These are phyloP conservation scores for Amblyopsis rosae DNA, from an alignment of 2,113 vertebrate species.

Conservation along the genomic window DNA sequence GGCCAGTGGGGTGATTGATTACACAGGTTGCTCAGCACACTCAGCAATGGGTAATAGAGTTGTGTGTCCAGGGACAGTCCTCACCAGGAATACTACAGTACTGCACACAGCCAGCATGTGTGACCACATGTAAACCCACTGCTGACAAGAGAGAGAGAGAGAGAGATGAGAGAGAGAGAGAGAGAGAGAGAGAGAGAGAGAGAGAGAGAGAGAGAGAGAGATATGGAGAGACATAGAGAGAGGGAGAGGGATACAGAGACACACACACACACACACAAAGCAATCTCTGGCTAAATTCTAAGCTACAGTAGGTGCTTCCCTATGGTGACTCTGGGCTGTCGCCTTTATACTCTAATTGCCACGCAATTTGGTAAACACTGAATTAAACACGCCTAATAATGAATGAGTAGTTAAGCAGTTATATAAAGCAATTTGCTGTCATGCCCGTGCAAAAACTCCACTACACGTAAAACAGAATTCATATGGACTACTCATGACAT, in stretches of 20 bases:
- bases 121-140: neutral
- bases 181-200: neutral
- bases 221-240: neutral
- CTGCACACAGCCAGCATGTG: neutral
- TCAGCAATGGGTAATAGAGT: conserved; percentile 6
- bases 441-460: too few relatives aligned
- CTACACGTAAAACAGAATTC: too few relatives aligned
- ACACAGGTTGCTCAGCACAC: conserved; percentile 1
- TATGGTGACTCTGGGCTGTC: neutral
- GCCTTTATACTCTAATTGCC: neutral
- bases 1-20: conserved; percentile 7
- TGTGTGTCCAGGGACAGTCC: neutral
- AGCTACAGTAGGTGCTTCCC: neutral
- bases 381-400: too few relatives aligned
- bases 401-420: too few relatives aligned
- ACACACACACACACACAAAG: neutral
- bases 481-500: too few relatives aligned
- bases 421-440: too few relatives aligned
- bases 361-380: too few relatives aligned
- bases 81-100: neutral
- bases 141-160: neutral
- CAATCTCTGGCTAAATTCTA: neutral
- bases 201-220: neutral
- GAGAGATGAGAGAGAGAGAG: neutral
- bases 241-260: neutral